Percentiles rank a stretch among this genome's conserved stretches.
These are phyloP conservation scores for Entomobrya proxima DNA, from an alignment of 2,888 invertebrate species.

Conservation along the genomic window DNA sequence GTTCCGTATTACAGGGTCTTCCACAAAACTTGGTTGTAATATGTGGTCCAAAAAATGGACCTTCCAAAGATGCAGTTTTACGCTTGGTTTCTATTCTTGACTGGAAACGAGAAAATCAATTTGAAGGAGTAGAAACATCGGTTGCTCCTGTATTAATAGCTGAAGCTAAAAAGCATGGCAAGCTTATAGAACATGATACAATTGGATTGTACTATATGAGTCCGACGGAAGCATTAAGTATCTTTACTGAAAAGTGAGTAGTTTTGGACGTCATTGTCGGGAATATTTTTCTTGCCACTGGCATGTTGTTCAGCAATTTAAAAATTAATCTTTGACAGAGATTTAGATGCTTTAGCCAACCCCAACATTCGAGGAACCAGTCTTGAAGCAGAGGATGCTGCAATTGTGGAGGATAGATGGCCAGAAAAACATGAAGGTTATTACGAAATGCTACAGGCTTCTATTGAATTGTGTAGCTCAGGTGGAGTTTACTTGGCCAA, in stretches of 20 bases:
- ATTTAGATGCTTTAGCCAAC: constrained; percentile 5
- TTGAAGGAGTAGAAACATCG: constrained; percentile 64
- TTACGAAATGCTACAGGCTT: constrained; percentile 59
- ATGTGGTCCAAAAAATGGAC: constrained; percentile 25
- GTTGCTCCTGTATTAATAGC: constrained; percentile 33
- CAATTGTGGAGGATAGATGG: constrained; percentile 60
- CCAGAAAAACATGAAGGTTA: constrained; percentile 64
- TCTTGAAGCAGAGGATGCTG: constrained; percentile 46
- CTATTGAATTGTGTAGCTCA: constrained; percentile 63
- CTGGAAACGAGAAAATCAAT: constrained; percentile 65
- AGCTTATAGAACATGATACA: constrained; percentile 55
- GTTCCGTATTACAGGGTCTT: constrained; percentile 54
- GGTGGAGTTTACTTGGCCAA: constrained; percentile 61
- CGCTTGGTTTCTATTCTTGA: constrained; percentile 39
- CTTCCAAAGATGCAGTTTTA: constrained; percentile 37
- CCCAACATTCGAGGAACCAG: constrained; percentile 24
- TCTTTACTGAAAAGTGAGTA: constrained; percentile 32
- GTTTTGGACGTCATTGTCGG: too few species aligned
- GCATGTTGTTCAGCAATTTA: not conserved
- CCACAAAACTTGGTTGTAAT: constrained; percentile 62
- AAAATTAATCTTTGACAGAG: not conserved
- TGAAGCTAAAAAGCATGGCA: constrained; percentile 37
- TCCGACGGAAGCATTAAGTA: constrained; percentile 28
- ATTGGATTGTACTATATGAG: constrained; percentile 59
- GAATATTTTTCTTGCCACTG: not conserved